Conservation (phyloP, 1,140 invertebrate species). For the Orius insidiosus region DNA sequence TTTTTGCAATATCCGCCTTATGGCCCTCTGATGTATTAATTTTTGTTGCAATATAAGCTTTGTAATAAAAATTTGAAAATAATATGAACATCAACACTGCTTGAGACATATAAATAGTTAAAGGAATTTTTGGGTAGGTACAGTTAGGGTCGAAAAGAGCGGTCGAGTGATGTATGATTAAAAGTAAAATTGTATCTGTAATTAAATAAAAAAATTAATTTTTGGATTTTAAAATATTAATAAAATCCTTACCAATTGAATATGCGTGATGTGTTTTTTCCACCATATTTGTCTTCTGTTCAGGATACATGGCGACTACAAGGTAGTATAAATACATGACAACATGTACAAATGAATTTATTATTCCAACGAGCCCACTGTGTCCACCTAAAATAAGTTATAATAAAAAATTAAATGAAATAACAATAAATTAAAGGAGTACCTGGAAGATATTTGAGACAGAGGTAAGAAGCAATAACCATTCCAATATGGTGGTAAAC, state of each 20-base stretch:
- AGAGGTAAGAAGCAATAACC: constrained; percentile 40
- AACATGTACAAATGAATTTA: constrained; percentile 29
- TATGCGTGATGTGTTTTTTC: constrained; percentile 23
- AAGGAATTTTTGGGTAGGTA: constrained; percentile 1
- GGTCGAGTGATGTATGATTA: too few species aligned
- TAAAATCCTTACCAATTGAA: constrained; percentile 21
- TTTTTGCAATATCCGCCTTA: too few species aligned
- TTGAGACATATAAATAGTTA: constrained; percentile 1
- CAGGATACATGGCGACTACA: constrained; percentile 22
- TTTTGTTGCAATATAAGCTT: not conserved
- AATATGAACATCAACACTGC: constrained; percentile 1
- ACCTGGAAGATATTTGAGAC: constrained; percentile 38
- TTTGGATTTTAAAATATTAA: not conserved
- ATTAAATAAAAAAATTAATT: not conserved
- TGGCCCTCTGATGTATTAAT: too few species aligned
- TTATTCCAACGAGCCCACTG: constrained; percentile 20
- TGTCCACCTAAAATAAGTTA: constrained; percentile 23
- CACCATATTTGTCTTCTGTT: constrained; percentile 23
- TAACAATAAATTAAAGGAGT: constrained; percentile 12
- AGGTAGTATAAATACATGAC: constrained; percentile 33
- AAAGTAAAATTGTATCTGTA: too few species aligned
- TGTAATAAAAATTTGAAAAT: constrained; percentile 5
- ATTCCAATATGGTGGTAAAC: constrained; percentile 52
- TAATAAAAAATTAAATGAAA: constrained; percentile 6
- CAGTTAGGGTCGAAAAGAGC: not conserved